Evolutionary conservation across 2,888 invertebrate species (phyloP).

Genomic region (Agrochola litura): DNA sequence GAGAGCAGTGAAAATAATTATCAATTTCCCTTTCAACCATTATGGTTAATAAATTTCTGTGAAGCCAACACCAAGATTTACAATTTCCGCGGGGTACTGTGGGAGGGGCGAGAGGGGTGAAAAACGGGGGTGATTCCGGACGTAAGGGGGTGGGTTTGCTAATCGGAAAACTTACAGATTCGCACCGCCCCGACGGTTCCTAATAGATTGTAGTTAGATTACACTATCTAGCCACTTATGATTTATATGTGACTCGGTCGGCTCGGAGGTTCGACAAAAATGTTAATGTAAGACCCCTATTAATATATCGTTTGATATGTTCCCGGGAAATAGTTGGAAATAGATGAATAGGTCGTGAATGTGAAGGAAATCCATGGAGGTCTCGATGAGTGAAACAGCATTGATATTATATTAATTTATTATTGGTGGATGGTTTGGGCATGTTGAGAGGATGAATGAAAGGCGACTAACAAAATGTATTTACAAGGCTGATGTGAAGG

Average conservation of each 20-base stretch:
- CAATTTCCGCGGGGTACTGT: conserved; percentile 74
- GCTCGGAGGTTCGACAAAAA: conserved; percentile 39
- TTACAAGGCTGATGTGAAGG: too few species aligned
- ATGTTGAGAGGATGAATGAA: too few species aligned
- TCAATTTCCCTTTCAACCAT: conserved; percentile 75
- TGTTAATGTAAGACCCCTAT: conserved; percentile 42
- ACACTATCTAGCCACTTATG: conserved; percentile 57
- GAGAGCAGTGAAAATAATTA: conserved; percentile 66
- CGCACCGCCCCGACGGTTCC: conserved; percentile 61
- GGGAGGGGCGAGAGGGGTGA: conserved; percentile 19
- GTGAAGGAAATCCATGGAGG: conserved; percentile 12
- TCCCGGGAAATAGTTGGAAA: conserved; percentile 8
- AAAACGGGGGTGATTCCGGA: conserved; percentile 38
- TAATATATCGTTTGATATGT: conserved; percentile 41
- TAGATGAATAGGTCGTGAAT: background rate
- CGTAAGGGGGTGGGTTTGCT: conserved; percentile 58
- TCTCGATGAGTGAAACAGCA: background rate
- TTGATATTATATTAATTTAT: conserved; percentile 30
- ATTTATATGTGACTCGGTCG: conserved; percentile 53
- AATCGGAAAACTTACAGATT: conserved; percentile 75
- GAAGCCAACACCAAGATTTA: conserved; percentile 75
- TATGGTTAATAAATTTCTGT: conserved; percentile 76
- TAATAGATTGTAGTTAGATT: conserved; percentile 69
- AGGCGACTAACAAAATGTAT: too few species aligned
- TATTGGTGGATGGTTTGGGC: conserved; percentile 2